Conservation (phyloP, 2,113 vertebrate genomes). For the Hyperoodon ampullatus region DNA sequence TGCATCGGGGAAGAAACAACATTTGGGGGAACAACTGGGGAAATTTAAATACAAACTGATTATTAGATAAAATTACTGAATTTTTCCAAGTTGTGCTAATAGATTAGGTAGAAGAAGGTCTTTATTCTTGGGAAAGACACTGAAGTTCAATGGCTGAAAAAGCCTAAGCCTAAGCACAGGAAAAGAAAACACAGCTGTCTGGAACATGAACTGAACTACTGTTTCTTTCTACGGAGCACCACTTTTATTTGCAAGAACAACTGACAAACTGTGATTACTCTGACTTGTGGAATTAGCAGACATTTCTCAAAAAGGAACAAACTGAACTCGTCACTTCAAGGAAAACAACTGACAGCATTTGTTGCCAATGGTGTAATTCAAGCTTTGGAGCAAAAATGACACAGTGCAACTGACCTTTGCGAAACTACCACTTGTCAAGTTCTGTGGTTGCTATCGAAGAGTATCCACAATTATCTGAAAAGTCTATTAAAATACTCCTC, state of each 20-base stretch:
- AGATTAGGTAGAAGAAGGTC: neutral
- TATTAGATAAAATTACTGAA: neutral
- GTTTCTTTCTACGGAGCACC: neutral
- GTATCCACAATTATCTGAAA: neutral
- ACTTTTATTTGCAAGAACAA: neutral
- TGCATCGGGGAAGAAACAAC: neutral
- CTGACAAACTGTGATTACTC: neutral
- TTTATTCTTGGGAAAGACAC: neutral
- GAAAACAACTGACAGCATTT: neutral
- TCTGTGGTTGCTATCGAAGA: neutral
- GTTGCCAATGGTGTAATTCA: neutral
- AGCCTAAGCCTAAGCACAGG: too few relatives aligned
- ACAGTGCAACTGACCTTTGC: neutral
- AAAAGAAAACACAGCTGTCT: neutral
- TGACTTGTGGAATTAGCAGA: neutral
- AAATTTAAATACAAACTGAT: neutral
- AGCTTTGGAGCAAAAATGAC: neutral
- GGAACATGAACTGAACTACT: neutral
- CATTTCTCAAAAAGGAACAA: slow-evolving; percentile 2
- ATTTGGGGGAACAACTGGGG: neutral
- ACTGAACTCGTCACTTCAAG: neutral
- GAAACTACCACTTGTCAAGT: neutral
- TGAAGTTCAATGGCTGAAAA: neutral
- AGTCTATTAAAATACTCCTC: neutral
- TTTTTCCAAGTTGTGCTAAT: neutral